These are phyloP conservation scores for Hippopotamyrus pictus DNA, from an alignment of 2,797 vertebrate species.

Conservation along the genomic window DNA sequence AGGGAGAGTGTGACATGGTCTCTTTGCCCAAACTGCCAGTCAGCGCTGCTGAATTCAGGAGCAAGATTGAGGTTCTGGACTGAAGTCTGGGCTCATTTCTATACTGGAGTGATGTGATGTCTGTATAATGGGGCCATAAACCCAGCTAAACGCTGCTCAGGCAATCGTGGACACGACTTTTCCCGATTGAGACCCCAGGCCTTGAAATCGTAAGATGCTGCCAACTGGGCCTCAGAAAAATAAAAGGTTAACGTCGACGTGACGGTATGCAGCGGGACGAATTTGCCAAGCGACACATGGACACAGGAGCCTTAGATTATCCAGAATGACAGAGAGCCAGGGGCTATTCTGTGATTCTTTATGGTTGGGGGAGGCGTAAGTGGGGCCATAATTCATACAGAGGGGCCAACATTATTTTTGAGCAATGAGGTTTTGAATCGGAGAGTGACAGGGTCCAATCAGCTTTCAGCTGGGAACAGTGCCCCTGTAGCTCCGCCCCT, in stretches of 20 bases:
- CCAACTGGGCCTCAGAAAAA: neutral
- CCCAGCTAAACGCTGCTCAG: neutral
- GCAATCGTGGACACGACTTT: neutral
- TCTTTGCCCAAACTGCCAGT: neutral
- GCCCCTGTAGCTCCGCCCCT: neutral
- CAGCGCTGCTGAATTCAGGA: neutral
- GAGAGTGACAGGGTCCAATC: neutral
- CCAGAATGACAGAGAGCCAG: neutral
- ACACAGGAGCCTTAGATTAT: neutral
- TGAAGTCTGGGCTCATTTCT: neutral
- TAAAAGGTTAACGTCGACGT: neutral
- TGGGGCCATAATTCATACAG: neutral
- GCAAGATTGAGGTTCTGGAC: neutral
- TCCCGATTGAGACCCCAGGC: neutral
- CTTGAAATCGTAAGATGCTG: neutral
- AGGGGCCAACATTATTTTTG: neutral
- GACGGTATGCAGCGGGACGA: neutral
- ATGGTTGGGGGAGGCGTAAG: neutral
- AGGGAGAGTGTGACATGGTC: neutral
- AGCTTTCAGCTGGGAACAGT: neutral
- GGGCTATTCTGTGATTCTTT: neutral
- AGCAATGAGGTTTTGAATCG: neutral
- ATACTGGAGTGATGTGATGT: neutral
- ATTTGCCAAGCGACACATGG: neutral
- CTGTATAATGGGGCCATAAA: neutral